Conservation (phyloP, 2,888 invertebrate species). For the Hydrotaea diabolus region DNA sequence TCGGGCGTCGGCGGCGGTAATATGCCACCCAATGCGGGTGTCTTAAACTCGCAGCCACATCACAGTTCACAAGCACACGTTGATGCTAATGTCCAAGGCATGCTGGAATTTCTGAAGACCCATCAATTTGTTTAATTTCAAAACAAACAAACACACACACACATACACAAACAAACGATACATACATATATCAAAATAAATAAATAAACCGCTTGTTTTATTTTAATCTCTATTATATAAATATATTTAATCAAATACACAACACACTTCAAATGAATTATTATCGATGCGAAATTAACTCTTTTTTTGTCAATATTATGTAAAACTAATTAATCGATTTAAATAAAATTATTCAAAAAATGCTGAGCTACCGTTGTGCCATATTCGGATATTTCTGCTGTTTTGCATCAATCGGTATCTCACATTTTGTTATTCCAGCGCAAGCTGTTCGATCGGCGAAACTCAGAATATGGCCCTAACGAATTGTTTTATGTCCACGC, state of each 20-base stretch:
- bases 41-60: slow-evolving; percentile 56
- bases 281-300: slow-evolving; percentile 26
- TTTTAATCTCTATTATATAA: slow-evolving; percentile 33
- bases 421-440: no score
- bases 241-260: slow-evolving; percentile 20
- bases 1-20: slow-evolving; percentile 14
- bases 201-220: slow-evolving; percentile 19
- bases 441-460: no score
- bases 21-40: slow-evolving; percentile 51
- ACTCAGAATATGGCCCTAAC: no score
- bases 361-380: no score
- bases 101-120: slow-evolving; percentile 69
- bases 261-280: slow-evolving; percentile 26
- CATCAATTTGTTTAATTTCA: slow-evolving; percentile 67
- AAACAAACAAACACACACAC: slow-evolving; percentile 7
- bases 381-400: no score
- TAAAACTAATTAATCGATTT: slow-evolving; percentile 30
- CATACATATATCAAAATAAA: slow-evolving; percentile 23
- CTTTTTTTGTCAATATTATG: slow-evolving; percentile 28
- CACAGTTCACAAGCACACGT: slow-evolving; percentile 67
- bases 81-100: slow-evolving; percentile 69
- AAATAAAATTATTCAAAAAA: slow-evolving; percentile 28
- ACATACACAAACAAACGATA: slow-evolving; percentile 22
- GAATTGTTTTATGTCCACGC: no score
- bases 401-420: no score